Conservation (phyloP, 2,113 vertebrate genomes). For the Otis tarda region DNA sequence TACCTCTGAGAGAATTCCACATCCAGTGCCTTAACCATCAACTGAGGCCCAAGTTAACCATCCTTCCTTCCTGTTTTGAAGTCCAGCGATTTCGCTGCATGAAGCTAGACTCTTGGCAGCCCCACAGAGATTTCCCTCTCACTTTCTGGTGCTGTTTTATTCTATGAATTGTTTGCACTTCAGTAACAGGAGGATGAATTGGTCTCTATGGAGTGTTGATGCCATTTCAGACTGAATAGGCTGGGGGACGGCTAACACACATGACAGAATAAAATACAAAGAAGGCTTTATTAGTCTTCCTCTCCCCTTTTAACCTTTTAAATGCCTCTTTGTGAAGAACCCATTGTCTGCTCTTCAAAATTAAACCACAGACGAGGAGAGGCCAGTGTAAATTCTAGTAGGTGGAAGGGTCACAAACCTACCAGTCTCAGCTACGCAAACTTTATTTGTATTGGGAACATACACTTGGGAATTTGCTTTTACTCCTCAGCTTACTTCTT, state of each 20-base stretch:
- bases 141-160: slow-evolving; percentile 25
- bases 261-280: slow-evolving; percentile 54
- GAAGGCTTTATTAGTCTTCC: slow-evolving; percentile 15
- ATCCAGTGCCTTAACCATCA: background rate
- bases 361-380: background rate
- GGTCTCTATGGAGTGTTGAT: slow-evolving; percentile 21
- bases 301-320: slow-evolving; percentile 42
- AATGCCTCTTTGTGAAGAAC: background rate
- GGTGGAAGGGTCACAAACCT: background rate
- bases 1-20: background rate
- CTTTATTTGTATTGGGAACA: background rate
- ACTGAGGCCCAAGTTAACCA: background rate
- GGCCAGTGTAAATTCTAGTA: slow-evolving; percentile 2
- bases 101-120: slow-evolving; percentile 4
- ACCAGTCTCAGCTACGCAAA: background rate
- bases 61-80: slow-evolving; percentile 19
- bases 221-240: slow-evolving; percentile 51
- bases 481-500: background rate
- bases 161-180: slow-evolving; percentile 56
- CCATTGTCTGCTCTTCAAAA: background rate
- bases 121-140: slow-evolving; percentile 7
- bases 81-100: background rate
- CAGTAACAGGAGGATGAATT: slow-evolving; percentile 50
- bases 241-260: slow-evolving; percentile 13
- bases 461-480: background rate